Evolutionary conservation across 2,797 vertebrate species (phyloP).

Genomic region (Decapterus maruadsi): DNA sequence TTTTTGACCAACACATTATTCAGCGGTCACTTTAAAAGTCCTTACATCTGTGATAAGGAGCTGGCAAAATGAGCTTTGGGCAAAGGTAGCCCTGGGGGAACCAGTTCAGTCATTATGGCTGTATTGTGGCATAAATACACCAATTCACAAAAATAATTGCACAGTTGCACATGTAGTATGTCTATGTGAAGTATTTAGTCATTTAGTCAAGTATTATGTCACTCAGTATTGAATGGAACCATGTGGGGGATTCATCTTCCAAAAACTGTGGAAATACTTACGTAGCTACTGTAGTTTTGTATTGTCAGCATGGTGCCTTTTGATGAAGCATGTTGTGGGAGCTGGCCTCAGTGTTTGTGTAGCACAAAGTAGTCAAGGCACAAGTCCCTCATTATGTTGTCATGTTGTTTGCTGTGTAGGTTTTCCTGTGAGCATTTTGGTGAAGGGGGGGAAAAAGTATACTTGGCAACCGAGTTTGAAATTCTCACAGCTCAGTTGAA

Average conservation of each 20-base stretch:
- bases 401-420: neutral
- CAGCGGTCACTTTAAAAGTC: conserved; percentile 7
- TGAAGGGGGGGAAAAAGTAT: neutral
- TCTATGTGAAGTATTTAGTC: no score
- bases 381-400: neutral
- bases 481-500: neutral
- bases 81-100: neutral
- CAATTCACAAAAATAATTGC: neutral
- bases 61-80: neutral
- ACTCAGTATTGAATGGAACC: neutral
- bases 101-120: neutral
- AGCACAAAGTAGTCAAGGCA: neutral
- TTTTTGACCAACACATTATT: conserved; percentile 6
- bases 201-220: no score
- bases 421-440: neutral
- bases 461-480: neutral
- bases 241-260: neutral
- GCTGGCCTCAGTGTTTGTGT: neutral
- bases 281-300: neutral
- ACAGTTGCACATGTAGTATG: neutral
- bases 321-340: neutral
- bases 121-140: neutral
- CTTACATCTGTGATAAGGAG: neutral
- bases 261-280: neutral
- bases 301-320: neutral